Percentiles rank a stretch among this genome's conserved stretches.
Conservation (phyloP, 2,797 vertebrate species). For the Remorina albescens region DNA sequence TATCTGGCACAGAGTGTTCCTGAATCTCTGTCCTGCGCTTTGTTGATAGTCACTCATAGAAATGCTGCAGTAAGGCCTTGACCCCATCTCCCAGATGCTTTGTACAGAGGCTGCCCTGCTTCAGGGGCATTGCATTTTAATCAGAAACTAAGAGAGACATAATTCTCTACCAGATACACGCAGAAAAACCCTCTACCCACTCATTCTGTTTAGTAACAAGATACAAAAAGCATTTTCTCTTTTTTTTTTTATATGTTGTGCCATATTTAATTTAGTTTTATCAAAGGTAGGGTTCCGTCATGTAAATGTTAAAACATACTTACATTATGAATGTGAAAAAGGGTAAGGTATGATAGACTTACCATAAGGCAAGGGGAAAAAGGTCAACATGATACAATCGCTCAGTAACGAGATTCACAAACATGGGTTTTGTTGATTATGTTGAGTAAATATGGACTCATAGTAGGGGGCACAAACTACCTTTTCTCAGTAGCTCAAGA, state of each 20-base stretch:
- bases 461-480: neutral
- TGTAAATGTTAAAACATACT: neutral
- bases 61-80: constrained; percentile 52
- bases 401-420: neutral
- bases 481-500: neutral
- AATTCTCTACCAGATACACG: constrained; percentile 9
- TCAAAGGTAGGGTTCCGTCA: neutral
- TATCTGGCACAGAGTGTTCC: constrained; percentile 51
- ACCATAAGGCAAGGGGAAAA: no score
- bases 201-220: constrained; percentile 11
- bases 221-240: neutral
- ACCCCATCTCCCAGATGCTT: constrained; percentile 63
- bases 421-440: constrained; percentile 15
- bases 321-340: neutral
- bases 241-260: neutral
- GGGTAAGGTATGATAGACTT: neutral
- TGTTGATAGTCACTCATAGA: constrained; percentile 59
- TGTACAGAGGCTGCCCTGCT: constrained; percentile 40
- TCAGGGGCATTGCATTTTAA: constrained; percentile 66
- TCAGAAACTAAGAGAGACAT: constrained; percentile 46
- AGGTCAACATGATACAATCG: no score
- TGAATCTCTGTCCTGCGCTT: constrained; percentile 43
- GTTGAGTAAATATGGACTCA: constrained; percentile 3
- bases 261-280: no score
- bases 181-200: constrained; percentile 4